Conservation (phyloP, 1,140 invertebrate species). For the Cyrtorhinus lividipennis region DNA sequence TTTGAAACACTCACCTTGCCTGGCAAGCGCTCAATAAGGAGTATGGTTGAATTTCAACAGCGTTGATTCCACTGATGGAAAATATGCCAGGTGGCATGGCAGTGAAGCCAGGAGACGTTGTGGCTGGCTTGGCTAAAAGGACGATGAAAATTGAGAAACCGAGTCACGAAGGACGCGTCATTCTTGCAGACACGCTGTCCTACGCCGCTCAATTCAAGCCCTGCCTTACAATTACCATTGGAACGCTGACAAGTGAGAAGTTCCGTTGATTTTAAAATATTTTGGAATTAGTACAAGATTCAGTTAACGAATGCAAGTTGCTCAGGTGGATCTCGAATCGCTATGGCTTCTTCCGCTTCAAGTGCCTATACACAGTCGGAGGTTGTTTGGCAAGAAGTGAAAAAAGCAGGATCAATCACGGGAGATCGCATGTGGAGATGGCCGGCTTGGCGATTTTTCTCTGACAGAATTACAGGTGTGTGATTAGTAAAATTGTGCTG, state of each 20-base stretch:
- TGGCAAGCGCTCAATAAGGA: too few species aligned
- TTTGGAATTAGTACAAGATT: background rate
- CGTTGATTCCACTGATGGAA: slow-evolving; percentile 68
- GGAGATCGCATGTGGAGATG: slow-evolving; percentile 83
- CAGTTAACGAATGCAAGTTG: background rate
- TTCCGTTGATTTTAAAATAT: background rate
- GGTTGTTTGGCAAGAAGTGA: slow-evolving; percentile 43
- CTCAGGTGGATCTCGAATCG: slow-evolving; percentile 50
- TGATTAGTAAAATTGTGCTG: background rate
- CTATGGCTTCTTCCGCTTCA: slow-evolving; percentile 56
- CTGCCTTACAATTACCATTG: slow-evolving; percentile 41
- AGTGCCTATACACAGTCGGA: slow-evolving; percentile 61
- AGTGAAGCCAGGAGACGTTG: slow-evolving; percentile 72
- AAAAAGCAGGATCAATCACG: slow-evolving; percentile 47
- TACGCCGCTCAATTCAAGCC: slow-evolving; percentile 41
- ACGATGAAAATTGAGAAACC: slow-evolving; percentile 48
- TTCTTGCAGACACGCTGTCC: slow-evolving; percentile 40
- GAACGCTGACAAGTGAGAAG: slow-evolving; percentile 41
- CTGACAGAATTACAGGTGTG: slow-evolving; percentile 46
- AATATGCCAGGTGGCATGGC: slow-evolving; percentile 75
- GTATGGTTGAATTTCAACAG: slow-evolving; percentile 4
- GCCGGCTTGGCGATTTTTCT: slow-evolving; percentile 69
- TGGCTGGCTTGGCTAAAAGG: slow-evolving; percentile 69
- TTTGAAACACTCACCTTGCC: too few species aligned
- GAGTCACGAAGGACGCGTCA: slow-evolving; percentile 42